These are phyloP conservation scores for Callinectes sapidus DNA, from an alignment of 2,888 invertebrate genomes.

Conservation along the genomic window DNA sequence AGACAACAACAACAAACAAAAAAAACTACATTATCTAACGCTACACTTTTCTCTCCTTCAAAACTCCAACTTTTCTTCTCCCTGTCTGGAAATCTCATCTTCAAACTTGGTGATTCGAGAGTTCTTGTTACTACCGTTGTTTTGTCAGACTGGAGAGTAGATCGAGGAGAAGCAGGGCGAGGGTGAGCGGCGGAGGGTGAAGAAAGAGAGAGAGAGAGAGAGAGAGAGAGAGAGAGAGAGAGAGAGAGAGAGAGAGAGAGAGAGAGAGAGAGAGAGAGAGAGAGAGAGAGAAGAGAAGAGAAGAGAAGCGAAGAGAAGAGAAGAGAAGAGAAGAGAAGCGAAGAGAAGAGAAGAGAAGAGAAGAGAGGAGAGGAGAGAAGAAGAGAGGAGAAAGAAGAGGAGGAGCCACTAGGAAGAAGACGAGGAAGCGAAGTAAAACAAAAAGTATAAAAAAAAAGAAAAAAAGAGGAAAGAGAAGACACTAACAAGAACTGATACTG, in stretches of 20 bases:
- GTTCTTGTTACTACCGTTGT: no score
- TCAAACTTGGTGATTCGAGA: background rate
- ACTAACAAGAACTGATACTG: background rate
- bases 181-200: background rate
- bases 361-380: background rate
- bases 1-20: no score
- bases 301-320: background rate
- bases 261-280: no score
- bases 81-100: background rate
- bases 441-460: background rate
- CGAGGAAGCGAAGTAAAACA: background rate
- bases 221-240: conserved; percentile 4
- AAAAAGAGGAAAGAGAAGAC: background rate
- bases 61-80: no score
- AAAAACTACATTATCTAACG: no score
- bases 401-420: background rate
- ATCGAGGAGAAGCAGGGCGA: no score
- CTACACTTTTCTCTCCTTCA: no score
- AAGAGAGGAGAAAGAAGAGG: background rate
- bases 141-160: no score
- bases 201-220: background rate
- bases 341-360: background rate
- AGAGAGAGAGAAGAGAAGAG: background rate
- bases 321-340: background rate
- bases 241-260: background rate